Conservation (phyloP, 2,888 invertebrate species). For the Agrilus cyanescens region DNA sequence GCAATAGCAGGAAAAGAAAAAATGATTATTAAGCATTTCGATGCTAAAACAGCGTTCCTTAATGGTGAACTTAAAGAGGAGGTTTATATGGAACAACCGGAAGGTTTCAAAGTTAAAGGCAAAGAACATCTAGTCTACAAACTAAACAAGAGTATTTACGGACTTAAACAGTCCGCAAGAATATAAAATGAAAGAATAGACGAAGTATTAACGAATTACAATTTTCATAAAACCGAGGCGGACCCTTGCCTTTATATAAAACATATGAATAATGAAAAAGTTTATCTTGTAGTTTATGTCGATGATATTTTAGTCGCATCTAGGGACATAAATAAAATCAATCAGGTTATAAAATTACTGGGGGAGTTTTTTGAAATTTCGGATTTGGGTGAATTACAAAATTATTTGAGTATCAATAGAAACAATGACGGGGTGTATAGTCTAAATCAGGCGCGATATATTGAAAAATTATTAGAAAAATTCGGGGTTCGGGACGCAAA, state of each 20-base stretch:
- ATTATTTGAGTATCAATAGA: background rate
- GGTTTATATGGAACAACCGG: no score
- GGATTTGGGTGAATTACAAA: slow-evolving; percentile 2
- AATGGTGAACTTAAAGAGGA: no score
- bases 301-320: slow-evolving; percentile 1
- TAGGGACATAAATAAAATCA: background rate
- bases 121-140: no score
- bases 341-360: background rate
- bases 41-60: no score
- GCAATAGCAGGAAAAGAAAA: no score
- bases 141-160: background rate
- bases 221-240: slow-evolving; percentile 1
- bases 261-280: background rate
- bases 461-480: background rate
- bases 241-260: slow-evolving; percentile 3
- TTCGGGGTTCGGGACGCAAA: background rate
- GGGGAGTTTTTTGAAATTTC: background rate
- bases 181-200: slow-evolving; percentile 3
- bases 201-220: background rate
- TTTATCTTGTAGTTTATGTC: slow-evolving; percentile 4
- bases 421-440: background rate
- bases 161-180: background rate
- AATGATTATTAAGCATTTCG: no score
- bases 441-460: background rate
- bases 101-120: no score